Base-by-base conservation (phyloP, 2,113 vertebrate genomes). In the Leptosomus discolor region DNA sequence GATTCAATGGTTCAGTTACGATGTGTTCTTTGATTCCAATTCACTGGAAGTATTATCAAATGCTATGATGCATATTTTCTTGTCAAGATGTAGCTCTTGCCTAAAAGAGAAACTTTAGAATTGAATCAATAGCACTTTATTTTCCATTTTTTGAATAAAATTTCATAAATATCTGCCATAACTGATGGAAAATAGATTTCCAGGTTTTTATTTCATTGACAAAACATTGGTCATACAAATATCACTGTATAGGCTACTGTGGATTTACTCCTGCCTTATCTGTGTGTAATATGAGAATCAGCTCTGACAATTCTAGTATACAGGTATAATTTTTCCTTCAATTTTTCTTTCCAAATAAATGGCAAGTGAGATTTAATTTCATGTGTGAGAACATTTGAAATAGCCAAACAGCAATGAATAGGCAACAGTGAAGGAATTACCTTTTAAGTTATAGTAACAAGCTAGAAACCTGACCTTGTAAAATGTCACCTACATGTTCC, bases 401-500 rank as follows among this genome's bases (percentile, higher is more conserved):
- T 57, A 93, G 23, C 41, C 32, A 74, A 91, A 92, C 20, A 84
- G 23, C 67, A 78, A 87, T 78, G 79, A 82, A 91, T 56, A 94
- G 32, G 36, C 34, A 87, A 83, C 77, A 90, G 36, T 71, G 36
- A 89, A 90, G 34, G 57, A 90, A 88, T 76, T 89, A 57, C 67
- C 39, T 80, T 93, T 92, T 83, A 95, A 92, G 87, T 95, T 85
- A 85, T 60, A 81, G 61, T 67, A 91, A 74, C 9, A 1, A 32
- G 12, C 54, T 96, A 74, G 60, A 94, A 96, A 96, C 79, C 16
- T 71, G 78, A 95, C 75, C 67, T 92, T 92, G 78, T 78, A 75
- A 96, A 97, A 96, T 95, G 67, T 88, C 84, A 94, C 74, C 60
- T 88, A 69, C 46, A 46, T 75, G 79, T 94, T 94, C 64, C 84